Evolutionary conservation across 2,888 invertebrate species (phyloP).

Genomic region (Dione vanillae): DNA sequence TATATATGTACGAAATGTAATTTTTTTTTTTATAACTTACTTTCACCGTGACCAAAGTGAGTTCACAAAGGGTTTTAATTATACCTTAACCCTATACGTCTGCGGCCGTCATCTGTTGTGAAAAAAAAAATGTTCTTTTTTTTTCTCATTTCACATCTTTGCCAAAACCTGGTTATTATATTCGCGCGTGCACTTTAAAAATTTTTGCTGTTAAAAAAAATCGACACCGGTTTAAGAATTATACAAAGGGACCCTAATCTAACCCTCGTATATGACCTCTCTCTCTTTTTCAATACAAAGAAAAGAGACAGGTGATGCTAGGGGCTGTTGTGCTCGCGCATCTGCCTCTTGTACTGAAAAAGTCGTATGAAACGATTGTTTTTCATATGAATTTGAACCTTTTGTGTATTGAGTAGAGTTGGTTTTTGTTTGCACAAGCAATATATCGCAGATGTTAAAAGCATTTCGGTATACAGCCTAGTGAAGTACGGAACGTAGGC

Average conservation of each 20-base stretch:
- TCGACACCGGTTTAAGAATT: constrained; percentile 21
- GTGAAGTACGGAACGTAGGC: constrained; percentile 38
- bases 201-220: constrained; percentile 13
- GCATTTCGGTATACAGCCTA: constrained; percentile 27
- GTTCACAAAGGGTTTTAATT: constrained; percentile 18
- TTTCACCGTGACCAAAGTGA: neutral
- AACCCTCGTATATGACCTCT: constrained; percentile 5
- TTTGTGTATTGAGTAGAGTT: neutral
- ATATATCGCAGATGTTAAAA: constrained; percentile 35
- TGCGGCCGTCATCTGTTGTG: constrained; percentile 16
- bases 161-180: constrained; percentile 22
- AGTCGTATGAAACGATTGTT: constrained; percentile 5
- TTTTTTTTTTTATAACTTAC: constrained; percentile 12
- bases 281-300: constrained; percentile 21
- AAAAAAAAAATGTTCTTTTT: neutral
- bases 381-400: constrained; percentile 18
- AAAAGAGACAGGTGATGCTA: constrained; percentile 44
- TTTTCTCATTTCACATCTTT: constrained; percentile 15
- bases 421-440: neutral
- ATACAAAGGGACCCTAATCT: constrained; percentile 29
- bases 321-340: constrained; percentile 49
- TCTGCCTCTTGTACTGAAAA: constrained; percentile 31
- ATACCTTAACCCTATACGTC: constrained; percentile 16
- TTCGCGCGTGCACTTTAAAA: constrained; percentile 27
- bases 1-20: neutral